These are phyloP conservation scores for Oconnorella tubifera DNA, from an alignment of 2,888 invertebrate genomes.

Conservation along the genomic window DNA sequence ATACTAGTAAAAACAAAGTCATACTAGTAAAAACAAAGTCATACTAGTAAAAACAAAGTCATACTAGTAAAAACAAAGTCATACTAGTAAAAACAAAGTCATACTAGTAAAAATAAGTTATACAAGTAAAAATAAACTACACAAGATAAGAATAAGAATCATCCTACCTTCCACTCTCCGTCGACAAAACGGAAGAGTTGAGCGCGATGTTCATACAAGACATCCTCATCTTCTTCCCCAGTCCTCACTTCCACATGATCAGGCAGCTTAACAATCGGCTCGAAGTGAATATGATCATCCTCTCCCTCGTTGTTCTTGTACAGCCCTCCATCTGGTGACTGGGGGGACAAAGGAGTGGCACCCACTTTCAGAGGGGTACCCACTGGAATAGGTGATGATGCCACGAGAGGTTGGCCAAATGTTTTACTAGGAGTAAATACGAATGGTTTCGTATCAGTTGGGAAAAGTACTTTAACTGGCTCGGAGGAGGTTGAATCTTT, in stretches of 20 bases:
- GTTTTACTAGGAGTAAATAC: background rate
- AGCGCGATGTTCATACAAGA: constrained; percentile 69
- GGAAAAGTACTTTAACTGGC: background rate
- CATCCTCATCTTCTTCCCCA: constrained; percentile 35
- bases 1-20: no score
- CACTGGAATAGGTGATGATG: background rate
- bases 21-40: no score
- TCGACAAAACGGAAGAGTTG: constrained; percentile 76
- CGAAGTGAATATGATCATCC: constrained; percentile 64
- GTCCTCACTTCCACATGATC: constrained; percentile 59
- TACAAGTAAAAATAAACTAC: no score
- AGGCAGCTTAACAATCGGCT: constrained; percentile 71
- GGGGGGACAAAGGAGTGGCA: background rate
- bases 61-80: no score
- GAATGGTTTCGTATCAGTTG: background rate
- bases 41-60: no score
- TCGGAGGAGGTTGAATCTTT: background rate
- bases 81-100: no score
- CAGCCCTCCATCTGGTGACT: constrained; percentile 20
- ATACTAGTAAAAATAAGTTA: no score
- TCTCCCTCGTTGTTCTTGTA: constrained; percentile 55
- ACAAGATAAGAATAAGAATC: no score
- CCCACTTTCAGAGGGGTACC: background rate
- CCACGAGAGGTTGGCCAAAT: background rate
- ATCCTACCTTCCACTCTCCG: constrained; percentile 76